Evolutionary conservation across 2,113 vertebrate species (phyloP), one percentile per base, ranked within the genome.

Genomic region (Perca fluviatilis): DNA sequence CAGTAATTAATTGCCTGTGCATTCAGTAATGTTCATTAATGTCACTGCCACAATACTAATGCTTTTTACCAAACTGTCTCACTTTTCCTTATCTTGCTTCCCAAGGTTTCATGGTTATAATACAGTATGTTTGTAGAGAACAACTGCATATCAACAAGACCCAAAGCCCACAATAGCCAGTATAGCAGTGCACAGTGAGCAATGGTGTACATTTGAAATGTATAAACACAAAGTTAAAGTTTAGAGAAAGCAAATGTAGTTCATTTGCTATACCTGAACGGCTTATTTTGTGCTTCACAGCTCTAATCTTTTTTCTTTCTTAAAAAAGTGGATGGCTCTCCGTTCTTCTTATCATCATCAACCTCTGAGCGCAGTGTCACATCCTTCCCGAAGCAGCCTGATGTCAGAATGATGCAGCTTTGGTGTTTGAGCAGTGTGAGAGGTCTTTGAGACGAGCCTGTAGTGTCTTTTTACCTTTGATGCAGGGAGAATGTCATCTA

Each of bases 1-100:
- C 90, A 82, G 86, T 93, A 93, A 92, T 93, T 91, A 92, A 93
- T 92, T 91, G 83, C 84, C 67, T 86, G 82, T 77, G 88, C 85
- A 87, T 89, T 87, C 86, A 85, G 85, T 66, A 85, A 75, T 89
- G 83, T 92, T 91, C 87, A 91, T 94, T 91, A 88, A 90, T 82
- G 80, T 91, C 86, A 86, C 82, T 79, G 69, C 80, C 73, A 86
- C 88, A 91, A 86, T 89, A 79, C 88, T 92, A 86, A 85, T 91
- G 77, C 81, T 84, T 88, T 87, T 77, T 62, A 56, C 80, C 72
- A 60, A 90, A 90, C 72, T 21, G 58, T 72, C 84, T 83, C 74
- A 86, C 91, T 83, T 84, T 64, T 85, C 9, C 21, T 77, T 83
- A 76, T 88, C 84, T 80, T 19, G 63, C 81, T 47, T 62, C 27